phyloP scores from a whole-genome alignment of 2,113 vertebrate genomes.

The Muscicapa adusta region DNA sequence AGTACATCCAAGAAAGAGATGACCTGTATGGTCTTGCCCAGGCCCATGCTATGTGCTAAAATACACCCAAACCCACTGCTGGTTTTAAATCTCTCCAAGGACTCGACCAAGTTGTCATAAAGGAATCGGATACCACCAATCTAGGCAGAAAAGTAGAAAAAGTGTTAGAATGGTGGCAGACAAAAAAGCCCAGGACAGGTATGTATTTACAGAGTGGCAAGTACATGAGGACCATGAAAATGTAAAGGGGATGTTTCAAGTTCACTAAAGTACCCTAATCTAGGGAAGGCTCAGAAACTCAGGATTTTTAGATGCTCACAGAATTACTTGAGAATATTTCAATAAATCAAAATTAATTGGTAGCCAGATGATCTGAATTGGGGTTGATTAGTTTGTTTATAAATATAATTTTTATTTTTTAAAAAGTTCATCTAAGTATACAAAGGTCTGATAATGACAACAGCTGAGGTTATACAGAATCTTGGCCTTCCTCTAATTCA shows the following conservation, averaged over 20 bases:
- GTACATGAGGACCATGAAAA: neutral
- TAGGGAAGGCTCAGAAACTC: neutral
- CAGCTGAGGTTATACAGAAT: neutral
- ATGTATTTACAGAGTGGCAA: neutral
- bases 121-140: slow-evolving; percentile 96
- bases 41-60: slow-evolving; percentile 97
- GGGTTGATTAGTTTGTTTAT: neutral
- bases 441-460: neutral
- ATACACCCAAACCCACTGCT: slow-evolving; percentile 98
- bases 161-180: neutral
- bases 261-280: neutral
- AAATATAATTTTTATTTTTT: neutral
- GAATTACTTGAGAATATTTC: neutral
- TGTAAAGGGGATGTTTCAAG: neutral
- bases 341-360: neutral
- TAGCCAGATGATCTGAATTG: neutral
- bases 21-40: slow-evolving; percentile 97
- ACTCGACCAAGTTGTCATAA: slow-evolving; percentile 97
- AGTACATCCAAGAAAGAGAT: slow-evolving; percentile 97
- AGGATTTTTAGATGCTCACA: neutral
- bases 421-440: neutral
- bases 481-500: neutral
- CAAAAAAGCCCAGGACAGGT: neutral
- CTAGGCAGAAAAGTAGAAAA: slow-evolving; percentile 67
- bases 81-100: slow-evolving; percentile 91